These are phyloP conservation scores for Norana najaformis DNA, from an alignment of 2,888 invertebrate genomes.

Conservation along the genomic window DNA sequence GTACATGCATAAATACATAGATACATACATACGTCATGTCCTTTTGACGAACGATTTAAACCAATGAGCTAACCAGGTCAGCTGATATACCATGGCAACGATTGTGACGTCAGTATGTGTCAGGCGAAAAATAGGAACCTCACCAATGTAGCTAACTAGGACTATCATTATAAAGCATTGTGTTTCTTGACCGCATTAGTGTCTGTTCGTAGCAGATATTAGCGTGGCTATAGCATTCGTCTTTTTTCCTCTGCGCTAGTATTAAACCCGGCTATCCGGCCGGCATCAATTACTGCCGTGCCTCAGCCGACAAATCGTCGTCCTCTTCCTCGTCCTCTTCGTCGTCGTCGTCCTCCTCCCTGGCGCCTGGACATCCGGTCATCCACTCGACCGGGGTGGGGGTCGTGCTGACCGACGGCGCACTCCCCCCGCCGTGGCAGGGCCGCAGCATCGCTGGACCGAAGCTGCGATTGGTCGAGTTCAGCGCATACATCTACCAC, in stretches of 20 bases:
- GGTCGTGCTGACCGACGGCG: background rate
- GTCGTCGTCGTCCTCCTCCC: background rate
- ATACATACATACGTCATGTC: no score
- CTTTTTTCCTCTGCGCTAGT: background rate
- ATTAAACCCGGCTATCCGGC: background rate
- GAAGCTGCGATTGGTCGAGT: conserved; percentile 92
- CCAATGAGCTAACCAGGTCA: no score
- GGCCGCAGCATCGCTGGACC: conserved; percentile 95
- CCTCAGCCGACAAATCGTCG: background rate
- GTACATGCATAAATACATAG: no score
- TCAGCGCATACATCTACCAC: conserved; percentile 96
- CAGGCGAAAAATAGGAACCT: no score
- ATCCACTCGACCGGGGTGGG: background rate
- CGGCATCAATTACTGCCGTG: background rate
- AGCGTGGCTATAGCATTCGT: background rate
- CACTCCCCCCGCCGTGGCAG: conserved; percentile 64
- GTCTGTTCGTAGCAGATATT: background rate
- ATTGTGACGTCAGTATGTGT: no score
- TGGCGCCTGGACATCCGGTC: background rate
- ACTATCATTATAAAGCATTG: no score
- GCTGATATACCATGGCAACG: no score
- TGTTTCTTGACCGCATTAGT: no score
- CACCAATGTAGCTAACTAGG: no score
- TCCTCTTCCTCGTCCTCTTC: background rate
- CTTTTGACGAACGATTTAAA: no score